Evolutionary conservation across 2,888 invertebrate genomes (phyloP).

Genomic region (Escarpia spicata): DNA sequence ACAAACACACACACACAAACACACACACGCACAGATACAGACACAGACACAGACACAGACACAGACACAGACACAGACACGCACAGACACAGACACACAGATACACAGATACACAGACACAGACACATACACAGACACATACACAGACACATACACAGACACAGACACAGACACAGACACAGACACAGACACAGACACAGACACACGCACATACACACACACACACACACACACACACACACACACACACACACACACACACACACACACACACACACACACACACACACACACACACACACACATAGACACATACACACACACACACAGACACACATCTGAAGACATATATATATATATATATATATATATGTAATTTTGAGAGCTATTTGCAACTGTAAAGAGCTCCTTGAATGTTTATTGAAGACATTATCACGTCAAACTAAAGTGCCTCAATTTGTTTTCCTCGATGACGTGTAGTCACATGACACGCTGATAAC

Average conservation of each 20-base stretch:
- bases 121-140: constrained; percentile 22
- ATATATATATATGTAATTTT: neutral
- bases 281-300: neutral
- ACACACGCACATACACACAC: too few species aligned
- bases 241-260: too few species aligned
- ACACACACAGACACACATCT: neutral
- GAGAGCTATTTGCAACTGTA: neutral
- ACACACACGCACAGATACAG: too few species aligned
- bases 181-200: too few species aligned
- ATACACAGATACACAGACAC: too few species aligned
- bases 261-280: too few species aligned
- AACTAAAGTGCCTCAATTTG: neutral
- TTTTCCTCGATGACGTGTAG: neutral
- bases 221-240: too few species aligned
- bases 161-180: too few species aligned
- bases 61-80: constrained; percentile 21
- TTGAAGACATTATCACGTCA: too few species aligned
- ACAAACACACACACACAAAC: too few species aligned
- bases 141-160: neutral
- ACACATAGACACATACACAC: neutral
- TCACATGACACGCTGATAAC: neutral
- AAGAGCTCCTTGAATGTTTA: too few species aligned
- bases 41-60: neutral
- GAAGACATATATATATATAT: neutral
- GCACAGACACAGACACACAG: too few species aligned